Base-by-base conservation (phyloP, 2,113 vertebrate species). In the Triplophysa tibetana region DNA sequence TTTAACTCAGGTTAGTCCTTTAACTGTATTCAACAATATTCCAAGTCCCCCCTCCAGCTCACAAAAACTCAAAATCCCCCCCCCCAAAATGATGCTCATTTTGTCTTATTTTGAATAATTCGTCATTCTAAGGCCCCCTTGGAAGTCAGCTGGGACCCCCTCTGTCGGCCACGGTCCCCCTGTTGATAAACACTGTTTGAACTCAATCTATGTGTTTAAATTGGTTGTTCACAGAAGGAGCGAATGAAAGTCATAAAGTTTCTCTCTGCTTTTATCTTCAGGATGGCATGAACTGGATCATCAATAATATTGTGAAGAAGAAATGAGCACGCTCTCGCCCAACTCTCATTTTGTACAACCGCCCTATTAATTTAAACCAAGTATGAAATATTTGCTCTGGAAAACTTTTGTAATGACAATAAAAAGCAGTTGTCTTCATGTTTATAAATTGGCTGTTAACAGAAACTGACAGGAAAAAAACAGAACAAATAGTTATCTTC, bases 201-300 rank as follows among this genome's bases (percentile, higher is more conserved):
- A 7, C 33, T 45, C 11, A 12, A 45, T 11, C 43, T 11, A 45
- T 45, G 43, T 12, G 2, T 45, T 45, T 45, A 5, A 45, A 45
- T 11, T 45, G 43, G 43, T 45, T 45, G 11, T 45, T 16, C 14
- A 19, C 16, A 58, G 54, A 21, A 19, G 19, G 16, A n/a, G n/a
- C 17, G 10, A 6, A n/a, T 58, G 54, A 58, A n/a, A 2, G 8
- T 58, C 3, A 19, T 21, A n/a, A n/a, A 2, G 2, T 21, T 21
- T 4, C 17, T 21, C 5, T n/a, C 54, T 58, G 54, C n/a, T 38
- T 58, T 63, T 81, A 12, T 68, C 62, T 78, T 86, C 45, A 75
- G 95, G 95, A 97, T 82, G 95, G 95, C 62, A 97, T 97, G 94
- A 95, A 95, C 89, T 97, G 95, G 95, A 96, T 97, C 90, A 95